phyloP scores from a whole-genome alignment of 2,797 vertebrate species.

The Choloepus didactylus region DNA sequence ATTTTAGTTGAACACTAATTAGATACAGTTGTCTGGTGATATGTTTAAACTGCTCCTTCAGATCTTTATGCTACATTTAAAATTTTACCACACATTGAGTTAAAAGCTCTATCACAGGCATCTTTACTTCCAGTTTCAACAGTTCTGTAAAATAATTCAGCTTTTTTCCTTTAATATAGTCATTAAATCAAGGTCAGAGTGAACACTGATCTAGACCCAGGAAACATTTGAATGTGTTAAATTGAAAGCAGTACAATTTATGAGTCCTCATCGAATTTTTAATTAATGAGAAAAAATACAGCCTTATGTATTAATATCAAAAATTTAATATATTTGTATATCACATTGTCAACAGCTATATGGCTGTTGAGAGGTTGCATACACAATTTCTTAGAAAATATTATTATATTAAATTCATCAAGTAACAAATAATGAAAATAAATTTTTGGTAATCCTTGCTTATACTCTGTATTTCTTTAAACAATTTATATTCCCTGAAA shows the following conservation, averaged over 20 bases:
- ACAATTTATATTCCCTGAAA: conserved; percentile 58
- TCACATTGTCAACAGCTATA: not conserved
- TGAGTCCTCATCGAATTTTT: conserved; percentile 58
- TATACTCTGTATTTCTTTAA: conserved; percentile 31
- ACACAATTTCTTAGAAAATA: not conserved
- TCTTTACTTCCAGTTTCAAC: conserved; percentile 75
- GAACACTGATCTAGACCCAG: conserved; percentile 49
- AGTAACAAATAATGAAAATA: not conserved
- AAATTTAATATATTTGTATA: conserved; percentile 64
- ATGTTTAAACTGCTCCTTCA: conserved; percentile 64
- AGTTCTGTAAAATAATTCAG: conserved; percentile 79
- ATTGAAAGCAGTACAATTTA: conserved; percentile 55
- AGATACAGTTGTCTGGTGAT: conserved; percentile 7
- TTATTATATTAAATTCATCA: conserved; percentile 41
- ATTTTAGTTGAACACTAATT: conserved; percentile 41
- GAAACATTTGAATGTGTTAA: conserved; percentile 63
- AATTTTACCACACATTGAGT: conserved; percentile 76
- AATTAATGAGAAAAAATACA: conserved; percentile 49
- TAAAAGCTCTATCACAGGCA: conserved; percentile 76
- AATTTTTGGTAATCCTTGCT: conserved; percentile 11
- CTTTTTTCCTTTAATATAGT: conserved; percentile 74
- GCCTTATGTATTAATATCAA: conserved; percentile 25
- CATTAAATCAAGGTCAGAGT: conserved; percentile 59
- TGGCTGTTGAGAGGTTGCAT: not conserved
- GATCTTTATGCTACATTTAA: conserved; percentile 71